phyloP scores from a whole-genome alignment of 2,113 vertebrate genomes.

The Oncorhynchus nerka region DNA sequence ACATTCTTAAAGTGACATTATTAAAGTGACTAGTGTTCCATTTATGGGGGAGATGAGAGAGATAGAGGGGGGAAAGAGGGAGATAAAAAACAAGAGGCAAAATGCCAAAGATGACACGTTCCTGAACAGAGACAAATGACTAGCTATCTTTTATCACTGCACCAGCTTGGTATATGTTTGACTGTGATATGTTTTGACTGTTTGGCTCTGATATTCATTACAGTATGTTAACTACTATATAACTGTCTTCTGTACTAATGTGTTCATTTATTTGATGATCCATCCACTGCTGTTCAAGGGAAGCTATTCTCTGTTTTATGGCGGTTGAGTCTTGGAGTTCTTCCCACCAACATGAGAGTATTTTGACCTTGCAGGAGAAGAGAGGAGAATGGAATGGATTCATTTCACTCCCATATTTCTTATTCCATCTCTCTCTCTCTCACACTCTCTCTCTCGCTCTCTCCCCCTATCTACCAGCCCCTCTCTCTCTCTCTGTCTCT shows the following conservation, averaged over 20 bases:
- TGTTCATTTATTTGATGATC: background rate
- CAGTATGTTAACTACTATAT: no score
- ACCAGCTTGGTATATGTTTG: background rate
- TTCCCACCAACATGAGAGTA: conserved; percentile 25
- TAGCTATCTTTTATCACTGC: background rate
- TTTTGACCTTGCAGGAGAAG: background rate
- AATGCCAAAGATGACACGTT: background rate
- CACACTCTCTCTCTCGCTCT: background rate
- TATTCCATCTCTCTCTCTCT: background rate
- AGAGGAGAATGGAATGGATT: conserved; percentile 38
- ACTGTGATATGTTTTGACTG: no score
- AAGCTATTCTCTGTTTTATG: conserved; percentile 10
- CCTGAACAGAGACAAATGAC: background rate
- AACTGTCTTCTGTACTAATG: background rate
- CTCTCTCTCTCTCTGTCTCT: background rate
- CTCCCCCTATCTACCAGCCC: no score
- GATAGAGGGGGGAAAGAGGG: background rate
- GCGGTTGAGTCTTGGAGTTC: conserved; percentile 24
- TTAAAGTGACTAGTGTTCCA: no score
- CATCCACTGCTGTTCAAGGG: background rate
- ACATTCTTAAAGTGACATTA: no score
- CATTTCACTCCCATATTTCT: background rate
- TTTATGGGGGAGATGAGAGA: no score
- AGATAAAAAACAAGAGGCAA: background rate
- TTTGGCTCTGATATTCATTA: background rate